phyloP scores from a whole-genome alignment of 2,888 invertebrate genomes.

The Eilema griseolum region DNA sequence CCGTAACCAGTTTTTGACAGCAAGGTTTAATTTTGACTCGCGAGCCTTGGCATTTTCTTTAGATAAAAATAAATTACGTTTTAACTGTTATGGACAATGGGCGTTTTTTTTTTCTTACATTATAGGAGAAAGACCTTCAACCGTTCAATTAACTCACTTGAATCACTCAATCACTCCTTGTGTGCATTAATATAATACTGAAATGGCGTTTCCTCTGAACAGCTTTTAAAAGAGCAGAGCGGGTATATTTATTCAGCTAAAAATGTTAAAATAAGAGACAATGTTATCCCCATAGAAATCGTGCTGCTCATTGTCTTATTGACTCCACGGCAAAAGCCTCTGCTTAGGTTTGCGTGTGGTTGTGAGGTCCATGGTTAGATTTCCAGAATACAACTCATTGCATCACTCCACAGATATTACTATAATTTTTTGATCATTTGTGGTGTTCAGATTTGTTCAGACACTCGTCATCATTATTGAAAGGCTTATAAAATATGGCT shows the following conservation, averaged over 20 bases:
- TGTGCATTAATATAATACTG: conserved; percentile 1
- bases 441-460: too few species aligned
- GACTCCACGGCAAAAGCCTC: not conserved
- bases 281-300: not conserved
- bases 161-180: too few species aligned
- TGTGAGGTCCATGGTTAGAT: not conserved
- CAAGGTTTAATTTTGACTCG: not conserved
- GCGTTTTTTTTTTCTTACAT: not conserved
- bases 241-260: not conserved
- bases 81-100: not conserved
- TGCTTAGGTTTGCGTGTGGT: not conserved
- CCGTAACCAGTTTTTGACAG: not conserved
- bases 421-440: too few species aligned
- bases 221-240: not conserved
- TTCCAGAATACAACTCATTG: too few species aligned
- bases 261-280: not conserved
- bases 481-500: too few species aligned
- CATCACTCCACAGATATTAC: too few species aligned
- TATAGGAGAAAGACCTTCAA: not conserved
- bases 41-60: conserved; percentile 6
- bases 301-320: not conserved
- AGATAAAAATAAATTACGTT: not conserved
- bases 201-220: not conserved
- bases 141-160: not conserved
- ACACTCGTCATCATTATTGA: too few species aligned